Percentiles rank a stretch among this genome's conserved stretches.
phyloP scores from a whole-genome alignment of 1,140 invertebrate genomes.

The Drosophila kurseongensis region DNA sequence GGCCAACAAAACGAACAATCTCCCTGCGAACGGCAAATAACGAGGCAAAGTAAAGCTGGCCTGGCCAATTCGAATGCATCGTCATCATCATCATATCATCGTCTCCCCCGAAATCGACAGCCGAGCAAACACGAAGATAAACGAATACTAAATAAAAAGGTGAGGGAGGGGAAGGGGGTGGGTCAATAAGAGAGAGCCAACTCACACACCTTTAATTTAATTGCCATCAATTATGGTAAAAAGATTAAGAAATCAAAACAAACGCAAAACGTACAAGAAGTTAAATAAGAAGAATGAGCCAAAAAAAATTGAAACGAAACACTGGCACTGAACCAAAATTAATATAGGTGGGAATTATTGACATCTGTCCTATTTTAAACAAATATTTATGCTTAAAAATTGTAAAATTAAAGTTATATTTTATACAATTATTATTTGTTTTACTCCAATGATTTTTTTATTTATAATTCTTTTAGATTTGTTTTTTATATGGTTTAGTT shows the following conservation, averaged over 20 bases:
- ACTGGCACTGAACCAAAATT: conserved; percentile 17
- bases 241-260: conserved; percentile 83
- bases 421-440: too few relatives aligned
- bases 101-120: conserved; percentile 29
- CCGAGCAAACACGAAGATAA: conserved; percentile 34
- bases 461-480: too few relatives aligned
- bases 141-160: neutral
- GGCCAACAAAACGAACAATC: conserved; percentile 31
- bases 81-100: conserved; percentile 40
- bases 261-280: conserved; percentile 68
- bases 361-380: too few relatives aligned
- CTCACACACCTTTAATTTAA: conserved; percentile 82
- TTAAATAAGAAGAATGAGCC: conserved; percentile 69
- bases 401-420: too few relatives aligned
- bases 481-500: too few relatives aligned
- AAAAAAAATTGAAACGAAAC: conserved; percentile 53
- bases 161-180: too few relatives aligned
- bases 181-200: conserved; percentile 18
- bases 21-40: conserved; percentile 11
- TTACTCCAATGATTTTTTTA: too few relatives aligned
- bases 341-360: neutral
- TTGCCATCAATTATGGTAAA: conserved; percentile 83
- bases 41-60: conserved; percentile 36
- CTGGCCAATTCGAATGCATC: conserved; percentile 51
- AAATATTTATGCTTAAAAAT: too few relatives aligned